A percentile compares a stretch with the other conserved stretches of the same genome.
These are phyloP conservation scores for Silurus lanzhouensis DNA, from an alignment of 2,797 vertebrate species.

Conservation along the genomic window DNA sequence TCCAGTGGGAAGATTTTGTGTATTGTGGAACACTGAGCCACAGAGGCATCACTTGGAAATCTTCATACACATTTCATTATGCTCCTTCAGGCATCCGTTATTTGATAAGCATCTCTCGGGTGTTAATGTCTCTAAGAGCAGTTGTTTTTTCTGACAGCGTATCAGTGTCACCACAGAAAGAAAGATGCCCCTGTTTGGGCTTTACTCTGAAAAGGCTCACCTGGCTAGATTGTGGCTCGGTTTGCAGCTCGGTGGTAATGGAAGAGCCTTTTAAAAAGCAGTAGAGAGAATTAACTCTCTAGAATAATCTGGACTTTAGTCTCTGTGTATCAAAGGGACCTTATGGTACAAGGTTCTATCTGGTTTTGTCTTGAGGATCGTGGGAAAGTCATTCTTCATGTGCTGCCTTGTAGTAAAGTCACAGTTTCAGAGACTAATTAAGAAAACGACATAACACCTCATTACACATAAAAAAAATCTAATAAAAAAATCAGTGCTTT, in stretches of 20 bases:
- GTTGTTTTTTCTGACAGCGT: slow-evolving; percentile 25
- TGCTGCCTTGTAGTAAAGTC: not conserved
- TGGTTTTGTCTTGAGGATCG: not conserved
- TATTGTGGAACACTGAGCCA: not conserved
- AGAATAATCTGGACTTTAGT: slow-evolving; percentile 10
- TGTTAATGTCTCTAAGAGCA: slow-evolving; percentile 33
- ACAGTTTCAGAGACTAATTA: not conserved
- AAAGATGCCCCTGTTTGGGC: slow-evolving; percentile 56
- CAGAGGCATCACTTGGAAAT: slow-evolving; percentile 16
- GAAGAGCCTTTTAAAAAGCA: slow-evolving; percentile 16
- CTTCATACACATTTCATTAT: slow-evolving; percentile 20
- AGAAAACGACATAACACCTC: not conserved
- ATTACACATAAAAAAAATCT: not conserved
- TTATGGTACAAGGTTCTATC: not conserved
- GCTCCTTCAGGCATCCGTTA: not conserved
- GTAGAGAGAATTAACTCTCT: slow-evolving; percentile 12
- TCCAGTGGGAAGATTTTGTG: slow-evolving; percentile 9
- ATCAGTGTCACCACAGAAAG: slow-evolving; percentile 63
- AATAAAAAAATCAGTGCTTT: not conserved
- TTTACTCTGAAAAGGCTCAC: slow-evolving; percentile 36
- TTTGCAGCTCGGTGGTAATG: slow-evolving; percentile 10
- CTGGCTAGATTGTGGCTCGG: not conserved
- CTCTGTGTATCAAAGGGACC: not conserved
- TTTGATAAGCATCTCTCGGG: slow-evolving; percentile 50
- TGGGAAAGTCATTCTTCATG: not conserved